A percentile compares a stretch with the other conserved stretches of the same genome.
phyloP scores from a whole-genome alignment of 2,888 invertebrate species.

The Drosophila meridiana region DNA sequence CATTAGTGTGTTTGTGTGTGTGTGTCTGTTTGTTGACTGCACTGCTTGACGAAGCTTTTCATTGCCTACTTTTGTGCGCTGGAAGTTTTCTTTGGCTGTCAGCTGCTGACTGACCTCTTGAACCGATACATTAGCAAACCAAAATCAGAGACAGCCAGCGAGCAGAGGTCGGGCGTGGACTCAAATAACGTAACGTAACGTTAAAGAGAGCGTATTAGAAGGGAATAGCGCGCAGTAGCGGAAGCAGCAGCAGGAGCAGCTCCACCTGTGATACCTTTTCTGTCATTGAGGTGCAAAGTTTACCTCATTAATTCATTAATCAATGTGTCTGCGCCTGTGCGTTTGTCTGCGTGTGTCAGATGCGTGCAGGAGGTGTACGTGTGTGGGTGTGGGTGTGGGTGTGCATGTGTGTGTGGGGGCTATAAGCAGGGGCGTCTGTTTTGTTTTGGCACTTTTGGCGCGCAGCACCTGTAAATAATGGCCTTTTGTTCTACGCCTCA shows the following conservation, averaged over 20 bases:
- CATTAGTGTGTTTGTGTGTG: conserved; percentile 1
- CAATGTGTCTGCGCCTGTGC: conserved; percentile 75
- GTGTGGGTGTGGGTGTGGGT: conserved; percentile 14
- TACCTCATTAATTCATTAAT: conserved; percentile 80
- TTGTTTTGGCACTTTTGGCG: conserved; percentile 80
- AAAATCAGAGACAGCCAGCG: conserved; percentile 66
- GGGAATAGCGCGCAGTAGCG: conserved; percentile 50
- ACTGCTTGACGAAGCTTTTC: conserved; percentile 48
- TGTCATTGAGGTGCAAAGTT: conserved; percentile 80
- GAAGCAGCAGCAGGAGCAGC: conserved; percentile 39
- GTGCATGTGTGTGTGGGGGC: conserved; percentile 23
- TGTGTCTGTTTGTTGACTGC: conserved; percentile 22
- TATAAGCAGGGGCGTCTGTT: conserved; percentile 70
- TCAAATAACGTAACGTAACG: conserved; percentile 6
- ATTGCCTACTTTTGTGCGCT: conserved; percentile 62
- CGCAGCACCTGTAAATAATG: conserved; percentile 81
- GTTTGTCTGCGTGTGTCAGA: conserved; percentile 27
- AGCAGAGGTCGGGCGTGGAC: conserved; percentile 6
- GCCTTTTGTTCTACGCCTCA: conserved; percentile 77
- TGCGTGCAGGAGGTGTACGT: conserved; percentile 5
- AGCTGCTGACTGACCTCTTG: conserved; percentile 71
- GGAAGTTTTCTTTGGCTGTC: conserved; percentile 62
- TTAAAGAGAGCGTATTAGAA: conserved; percentile 36
- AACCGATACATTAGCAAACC: conserved; percentile 76
- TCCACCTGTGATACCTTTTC: conserved; percentile 65